These are phyloP conservation scores for Strigamia transsilvanica DNA, from an alignment of 2,888 invertebrate species.

Conservation along the genomic window DNA sequence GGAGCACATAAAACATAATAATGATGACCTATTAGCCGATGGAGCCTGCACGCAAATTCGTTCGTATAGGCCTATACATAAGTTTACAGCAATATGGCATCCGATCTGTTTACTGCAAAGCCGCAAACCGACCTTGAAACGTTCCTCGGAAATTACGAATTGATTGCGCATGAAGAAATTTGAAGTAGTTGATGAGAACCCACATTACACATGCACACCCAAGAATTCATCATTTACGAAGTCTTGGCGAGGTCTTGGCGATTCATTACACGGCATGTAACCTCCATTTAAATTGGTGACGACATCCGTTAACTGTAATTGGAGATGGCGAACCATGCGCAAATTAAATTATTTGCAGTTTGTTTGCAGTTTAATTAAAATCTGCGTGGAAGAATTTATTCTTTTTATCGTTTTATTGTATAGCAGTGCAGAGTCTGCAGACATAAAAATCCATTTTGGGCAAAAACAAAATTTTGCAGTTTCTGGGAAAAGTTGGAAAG, in stretches of 20 bases:
- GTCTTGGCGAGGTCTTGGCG: neutral
- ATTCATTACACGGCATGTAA: neutral
- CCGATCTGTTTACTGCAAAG: neutral
- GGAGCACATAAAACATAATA: neutral
- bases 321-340: neutral
- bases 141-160: slow-evolving; percentile 2
- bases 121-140: neutral
- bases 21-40: neutral
- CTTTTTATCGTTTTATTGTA: neutral
- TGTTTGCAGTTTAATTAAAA: neutral
- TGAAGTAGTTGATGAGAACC: slow-evolving; percentile 9
- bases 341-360: neutral
- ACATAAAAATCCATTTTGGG: no score
- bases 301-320: neutral
- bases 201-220: neutral
- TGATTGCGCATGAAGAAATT: slow-evolving; percentile 15
- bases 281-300: neutral
- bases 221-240: slow-evolving; percentile 27
- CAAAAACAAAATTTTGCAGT: neutral
- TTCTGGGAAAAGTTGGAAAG: neutral
- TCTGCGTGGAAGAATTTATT: neutral
- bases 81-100: no score
- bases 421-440: no score
- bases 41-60: neutral
- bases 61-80: neutral